Evolutionary conservation across 1,140 invertebrate genomes (phyloP).

Genomic region (Drosophila bipectinata): DNA sequence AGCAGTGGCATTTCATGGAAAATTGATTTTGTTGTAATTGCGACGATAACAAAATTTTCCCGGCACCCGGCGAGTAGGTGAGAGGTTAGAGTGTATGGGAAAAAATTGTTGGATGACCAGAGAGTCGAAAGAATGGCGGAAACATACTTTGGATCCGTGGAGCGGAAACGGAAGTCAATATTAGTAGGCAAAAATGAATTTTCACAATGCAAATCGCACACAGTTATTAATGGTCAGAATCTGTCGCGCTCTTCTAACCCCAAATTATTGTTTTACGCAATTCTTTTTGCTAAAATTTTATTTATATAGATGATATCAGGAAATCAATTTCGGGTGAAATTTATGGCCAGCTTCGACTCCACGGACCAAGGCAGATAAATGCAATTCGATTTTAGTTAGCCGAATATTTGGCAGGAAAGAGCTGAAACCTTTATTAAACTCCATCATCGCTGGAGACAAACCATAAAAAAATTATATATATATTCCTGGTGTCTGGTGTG

Average conservation of each 20-base stretch:
- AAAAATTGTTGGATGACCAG: conserved; percentile 32
- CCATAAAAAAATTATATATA: neutral
- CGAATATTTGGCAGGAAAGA: conserved; percentile 16
- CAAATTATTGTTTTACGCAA: conserved; percentile 22
- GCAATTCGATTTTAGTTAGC: conserved; percentile 35
- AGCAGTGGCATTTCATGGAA: conserved; percentile 51
- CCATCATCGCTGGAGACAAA: neutral
- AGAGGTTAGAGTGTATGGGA: neutral
- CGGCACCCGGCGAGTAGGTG: conserved; percentile 21
- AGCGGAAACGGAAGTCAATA: conserved; percentile 78
- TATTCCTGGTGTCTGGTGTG: neutral
- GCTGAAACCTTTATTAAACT: neutral
- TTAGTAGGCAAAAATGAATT: conserved; percentile 73
- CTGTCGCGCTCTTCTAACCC: conserved; percentile 38
- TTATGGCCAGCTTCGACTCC: conserved; percentile 49
- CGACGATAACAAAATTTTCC: conserved; percentile 65
- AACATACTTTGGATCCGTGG: conserved; percentile 58
- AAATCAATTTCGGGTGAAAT: conserved; percentile 67
- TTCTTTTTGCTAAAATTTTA: conserved; percentile 33
- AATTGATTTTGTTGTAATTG: conserved; percentile 60
- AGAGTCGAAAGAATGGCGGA: conserved; percentile 49
- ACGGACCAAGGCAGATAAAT: conserved; percentile 35
- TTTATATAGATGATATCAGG: conserved; percentile 66
- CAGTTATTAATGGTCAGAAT: conserved; percentile 72
- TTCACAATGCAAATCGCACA: conserved; percentile 53